These are phyloP conservation scores for Notodonta dromedarius DNA, from an alignment of 2,888 invertebrate species.

Conservation along the genomic window DNA sequence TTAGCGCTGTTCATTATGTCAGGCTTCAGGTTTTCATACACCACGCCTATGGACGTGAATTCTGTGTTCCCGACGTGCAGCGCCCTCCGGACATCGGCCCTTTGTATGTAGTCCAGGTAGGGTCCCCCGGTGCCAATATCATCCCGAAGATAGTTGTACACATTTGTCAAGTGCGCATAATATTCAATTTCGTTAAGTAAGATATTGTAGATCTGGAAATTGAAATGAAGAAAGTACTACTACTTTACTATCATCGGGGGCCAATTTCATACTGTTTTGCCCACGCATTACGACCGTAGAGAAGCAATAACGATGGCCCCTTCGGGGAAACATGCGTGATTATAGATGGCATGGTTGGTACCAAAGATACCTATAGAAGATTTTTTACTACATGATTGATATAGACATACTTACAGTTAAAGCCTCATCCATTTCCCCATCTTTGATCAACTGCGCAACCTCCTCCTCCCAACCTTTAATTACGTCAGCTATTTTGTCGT, in stretches of 20 bases:
- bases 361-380: too few species aligned
- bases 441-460: constrained; percentile 69
- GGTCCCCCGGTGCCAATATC: constrained; percentile 66
- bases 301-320: too few species aligned
- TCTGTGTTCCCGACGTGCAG: constrained; percentile 81
- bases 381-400: too few species aligned
- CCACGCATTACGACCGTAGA: too few species aligned
- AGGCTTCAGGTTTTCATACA: constrained; percentile 76
- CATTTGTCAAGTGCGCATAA: constrained; percentile 63
- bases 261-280: too few species aligned
- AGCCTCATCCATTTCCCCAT: constrained; percentile 76
- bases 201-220: constrained; percentile 76
- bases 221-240: neutral
- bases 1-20: constrained; percentile 85
- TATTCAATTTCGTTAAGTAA: constrained; percentile 65
- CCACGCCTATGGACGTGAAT: constrained; percentile 78
- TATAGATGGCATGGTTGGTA: too few species aligned
- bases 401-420: constrained; percentile 64
- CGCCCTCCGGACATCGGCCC: constrained; percentile 70
- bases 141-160: constrained; percentile 80
- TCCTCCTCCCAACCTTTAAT: constrained; percentile 74
- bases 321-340: too few species aligned
- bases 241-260: too few species aligned
- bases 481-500: constrained; percentile 72
- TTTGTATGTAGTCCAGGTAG: constrained; percentile 73